Conservation (phyloP, 1,140 invertebrate genomes). For the Agrypnia vestita region DNA sequence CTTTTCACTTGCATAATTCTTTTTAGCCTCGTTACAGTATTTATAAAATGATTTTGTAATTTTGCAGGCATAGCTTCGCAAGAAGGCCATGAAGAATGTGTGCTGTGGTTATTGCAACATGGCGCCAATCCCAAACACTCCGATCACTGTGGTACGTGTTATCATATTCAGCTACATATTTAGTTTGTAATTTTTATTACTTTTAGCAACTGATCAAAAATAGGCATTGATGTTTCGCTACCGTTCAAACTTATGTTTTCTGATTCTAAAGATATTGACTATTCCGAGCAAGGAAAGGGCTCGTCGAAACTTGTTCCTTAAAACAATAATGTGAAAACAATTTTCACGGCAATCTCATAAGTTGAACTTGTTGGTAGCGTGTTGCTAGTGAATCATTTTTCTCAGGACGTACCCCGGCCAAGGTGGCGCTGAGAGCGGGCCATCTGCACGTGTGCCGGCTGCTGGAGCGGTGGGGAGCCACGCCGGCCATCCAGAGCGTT, state of each 20-base stretch:
- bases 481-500: not conserved
- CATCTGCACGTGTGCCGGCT: constrained; percentile 71
- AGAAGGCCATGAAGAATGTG: constrained; percentile 94
- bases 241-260: not conserved
- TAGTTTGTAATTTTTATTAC: not conserved
- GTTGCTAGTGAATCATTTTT: constrained; percentile 63
- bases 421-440: constrained; percentile 74
- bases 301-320: not conserved
- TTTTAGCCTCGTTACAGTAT: no score
- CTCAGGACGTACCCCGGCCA: constrained; percentile 73
- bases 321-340: not conserved
- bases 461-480: constrained; percentile 70
- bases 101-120: constrained; percentile 87
- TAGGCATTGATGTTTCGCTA: not conserved
- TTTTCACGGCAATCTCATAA: constrained; percentile 61
- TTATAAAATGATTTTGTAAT: not conserved
- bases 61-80: constrained; percentile 83
- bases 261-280: not conserved
- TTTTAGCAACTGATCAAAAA: not conserved
- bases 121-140: constrained; percentile 94
- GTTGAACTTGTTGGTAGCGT: constrained; percentile 80
- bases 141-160: constrained; percentile 84
- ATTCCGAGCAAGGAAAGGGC: not conserved
- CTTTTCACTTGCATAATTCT: no score
- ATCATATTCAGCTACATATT: no score